phyloP scores from a whole-genome alignment of 2,888 invertebrate species.

The Bombylius major region DNA sequence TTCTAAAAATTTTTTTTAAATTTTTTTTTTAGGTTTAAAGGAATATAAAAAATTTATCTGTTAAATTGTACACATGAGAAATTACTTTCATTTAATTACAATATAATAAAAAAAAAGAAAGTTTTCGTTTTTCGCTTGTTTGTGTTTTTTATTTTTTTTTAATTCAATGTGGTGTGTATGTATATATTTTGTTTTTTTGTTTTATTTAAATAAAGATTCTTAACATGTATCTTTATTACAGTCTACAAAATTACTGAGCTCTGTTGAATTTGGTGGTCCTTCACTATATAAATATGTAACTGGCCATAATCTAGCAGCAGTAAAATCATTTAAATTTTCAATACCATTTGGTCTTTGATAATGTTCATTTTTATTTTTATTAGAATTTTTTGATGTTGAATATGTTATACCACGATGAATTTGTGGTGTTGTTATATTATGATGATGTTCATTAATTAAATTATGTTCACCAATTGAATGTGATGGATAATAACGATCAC shows the following conservation, averaged over 20 bases:
- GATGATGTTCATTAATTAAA: slow-evolving; percentile 24
- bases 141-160: no score
- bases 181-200: no score
- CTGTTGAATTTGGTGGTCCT: slow-evolving; percentile 61
- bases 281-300: slow-evolving; percentile 70
- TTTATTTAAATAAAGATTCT: neutral
- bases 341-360: slow-evolving; percentile 33
- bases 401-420: slow-evolving; percentile 14
- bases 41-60: no score
- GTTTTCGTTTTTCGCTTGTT: no score
- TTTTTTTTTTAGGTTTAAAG: no score
- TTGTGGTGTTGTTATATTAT: slow-evolving; percentile 15
- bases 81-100: no score
- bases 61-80: no score
- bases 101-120: no score
- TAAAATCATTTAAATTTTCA: slow-evolving; percentile 33
- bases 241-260: slow-evolving; percentile 37
- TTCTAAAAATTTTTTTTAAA: no score
- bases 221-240: slow-evolving; percentile 37
- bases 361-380: slow-evolving; percentile 20
- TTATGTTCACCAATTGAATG: slow-evolving; percentile 9
- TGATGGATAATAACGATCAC: slow-evolving; percentile 62
- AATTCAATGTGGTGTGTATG: no score
- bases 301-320: slow-evolving; percentile 53
- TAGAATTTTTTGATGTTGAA: slow-evolving; percentile 15